Percentiles rank a stretch among this genome's conserved stretches.
phyloP scores from a whole-genome alignment of 2,888 invertebrate genomes.

The Unio pictorum region DNA sequence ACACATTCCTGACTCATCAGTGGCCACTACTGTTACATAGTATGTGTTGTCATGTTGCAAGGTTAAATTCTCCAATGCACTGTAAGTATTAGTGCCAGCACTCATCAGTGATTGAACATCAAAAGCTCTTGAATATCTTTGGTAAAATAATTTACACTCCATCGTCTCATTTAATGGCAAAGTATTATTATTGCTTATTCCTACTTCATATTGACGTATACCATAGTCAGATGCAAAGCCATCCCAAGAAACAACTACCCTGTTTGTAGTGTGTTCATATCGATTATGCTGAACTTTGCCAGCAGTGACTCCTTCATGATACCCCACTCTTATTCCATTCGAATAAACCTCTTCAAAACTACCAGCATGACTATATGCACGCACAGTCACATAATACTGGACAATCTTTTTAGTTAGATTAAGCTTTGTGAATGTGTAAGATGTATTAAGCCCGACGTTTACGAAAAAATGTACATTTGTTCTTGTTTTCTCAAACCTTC shows the following conservation, averaged over 20 bases:
- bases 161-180: conserved; percentile 22
- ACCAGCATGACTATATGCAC: conserved; percentile 50
- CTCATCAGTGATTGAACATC: conserved; percentile 17
- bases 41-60: conserved; percentile 31
- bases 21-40: conserved; percentile 37
- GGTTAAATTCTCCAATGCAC: conserved; percentile 13
- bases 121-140: conserved; percentile 12
- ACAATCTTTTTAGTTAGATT: conserved; percentile 43
- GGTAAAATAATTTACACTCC: conserved; percentile 13
- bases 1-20: conserved; percentile 41
- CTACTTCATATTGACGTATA: conserved; percentile 35
- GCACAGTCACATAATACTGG: conserved; percentile 53
- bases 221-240: conserved; percentile 42
- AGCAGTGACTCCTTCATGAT: conserved; percentile 26
- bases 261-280: conserved; percentile 26
- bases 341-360: conserved; percentile 49
- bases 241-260: conserved; percentile 36
- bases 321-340: conserved; percentile 53
- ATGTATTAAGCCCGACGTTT: conserved; percentile 51
- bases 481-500: conserved; percentile 43
- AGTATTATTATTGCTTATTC: conserved; percentile 22
- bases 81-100: conserved; percentile 33
- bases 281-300: conserved; percentile 23
- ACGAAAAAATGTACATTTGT: conserved; percentile 50
- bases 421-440: conserved; percentile 43